phyloP scores from a whole-genome alignment of 1,140 invertebrate genomes.

The Drosophila jambulina region DNA sequence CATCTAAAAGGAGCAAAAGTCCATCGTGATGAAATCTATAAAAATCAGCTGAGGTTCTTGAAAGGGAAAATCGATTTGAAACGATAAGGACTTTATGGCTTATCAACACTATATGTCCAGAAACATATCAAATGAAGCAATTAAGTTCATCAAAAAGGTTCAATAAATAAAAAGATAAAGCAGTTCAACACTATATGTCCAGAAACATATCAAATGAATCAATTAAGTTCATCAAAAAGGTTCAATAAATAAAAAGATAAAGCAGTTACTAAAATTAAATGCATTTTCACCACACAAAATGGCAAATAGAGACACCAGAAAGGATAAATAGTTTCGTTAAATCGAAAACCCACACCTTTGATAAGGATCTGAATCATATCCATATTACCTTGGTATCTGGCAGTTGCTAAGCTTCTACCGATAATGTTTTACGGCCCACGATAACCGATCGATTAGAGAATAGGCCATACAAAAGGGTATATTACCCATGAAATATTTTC shows the following conservation, averaged over 20 bases:
- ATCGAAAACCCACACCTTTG: neutral
- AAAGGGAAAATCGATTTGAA: neutral
- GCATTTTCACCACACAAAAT: neutral
- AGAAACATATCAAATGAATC: no score
- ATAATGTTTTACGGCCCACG: constrained; percentile 8
- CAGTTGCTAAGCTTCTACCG: neutral
- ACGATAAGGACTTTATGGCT: constrained; percentile 3
- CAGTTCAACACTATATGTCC: no score
- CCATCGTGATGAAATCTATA: neutral
- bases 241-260: no score
- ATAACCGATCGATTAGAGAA: constrained; percentile 3
- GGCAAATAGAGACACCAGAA: neutral
- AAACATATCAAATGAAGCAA: no score
- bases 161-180: no score
- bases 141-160: no score
- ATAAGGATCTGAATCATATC: constrained; percentile 3
- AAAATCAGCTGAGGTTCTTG: neutral
- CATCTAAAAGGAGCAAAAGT: neutral
- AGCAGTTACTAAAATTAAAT: neutral
- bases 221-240: no score
- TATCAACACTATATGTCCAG: neutral
- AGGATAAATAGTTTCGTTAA: neutral
- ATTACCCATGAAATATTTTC: constrained; percentile 2
- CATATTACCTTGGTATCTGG: neutral
- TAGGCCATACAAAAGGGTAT: neutral